Conservation (phyloP, 1,140 invertebrate species). For the Antheraea pernyi region DNA sequence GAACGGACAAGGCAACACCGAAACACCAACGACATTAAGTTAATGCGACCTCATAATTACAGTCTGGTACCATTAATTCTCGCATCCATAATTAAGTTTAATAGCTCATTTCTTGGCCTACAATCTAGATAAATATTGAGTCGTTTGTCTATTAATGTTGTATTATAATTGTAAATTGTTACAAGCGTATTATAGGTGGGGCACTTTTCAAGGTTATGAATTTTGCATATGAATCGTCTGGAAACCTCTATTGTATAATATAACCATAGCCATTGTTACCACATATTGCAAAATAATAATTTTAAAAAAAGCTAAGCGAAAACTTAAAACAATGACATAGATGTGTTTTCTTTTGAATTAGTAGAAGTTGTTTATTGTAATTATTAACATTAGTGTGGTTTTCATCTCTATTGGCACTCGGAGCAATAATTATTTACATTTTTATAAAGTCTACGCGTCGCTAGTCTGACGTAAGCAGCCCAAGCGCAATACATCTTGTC, state of each 20-base stretch:
- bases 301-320: too few species aligned
- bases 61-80: constrained; percentile 73
- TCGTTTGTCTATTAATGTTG: constrained; percentile 62
- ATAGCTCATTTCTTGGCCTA: constrained; percentile 74
- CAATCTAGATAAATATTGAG: constrained; percentile 74
- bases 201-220: constrained; percentile 7
- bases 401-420: too few species aligned
- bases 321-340: too few species aligned
- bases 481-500: too few species aligned
- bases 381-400: too few species aligned
- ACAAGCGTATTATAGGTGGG: constrained; percentile 23
- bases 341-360: too few species aligned
- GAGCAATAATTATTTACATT: too few species aligned
- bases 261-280: too few species aligned
- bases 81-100: constrained; percentile 78
- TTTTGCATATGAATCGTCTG: background rate
- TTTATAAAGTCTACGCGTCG: too few species aligned
- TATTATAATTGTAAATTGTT: constrained; percentile 62
- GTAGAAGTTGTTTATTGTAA: too few species aligned
- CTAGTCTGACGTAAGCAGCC: too few species aligned
- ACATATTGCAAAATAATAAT: too few species aligned
- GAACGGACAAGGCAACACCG: background rate
- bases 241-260: background rate
- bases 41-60: constrained; percentile 78
- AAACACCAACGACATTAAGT: constrained; percentile 73